phyloP scores from a whole-genome alignment of 2,888 invertebrate species.

The Amphipoea oculea region DNA sequence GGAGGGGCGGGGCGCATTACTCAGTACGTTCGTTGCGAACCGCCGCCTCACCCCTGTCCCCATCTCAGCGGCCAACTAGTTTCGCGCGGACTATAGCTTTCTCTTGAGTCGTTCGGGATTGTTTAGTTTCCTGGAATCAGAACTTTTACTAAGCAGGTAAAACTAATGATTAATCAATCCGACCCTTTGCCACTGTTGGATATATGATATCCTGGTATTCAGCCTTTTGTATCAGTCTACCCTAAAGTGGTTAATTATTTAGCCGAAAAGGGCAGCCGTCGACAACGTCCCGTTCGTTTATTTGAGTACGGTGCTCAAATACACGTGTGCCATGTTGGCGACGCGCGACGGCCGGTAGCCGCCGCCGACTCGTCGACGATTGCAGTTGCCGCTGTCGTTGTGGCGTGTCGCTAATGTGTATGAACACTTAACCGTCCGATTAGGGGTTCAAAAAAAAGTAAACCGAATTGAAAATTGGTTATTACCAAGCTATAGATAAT shows the following conservation, averaged over 20 bases:
- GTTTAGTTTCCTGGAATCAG: constrained; percentile 14
- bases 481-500: neutral
- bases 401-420: neutral
- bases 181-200: neutral
- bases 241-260: neutral
- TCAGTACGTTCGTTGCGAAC: too few species aligned
- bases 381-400: neutral
- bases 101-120: neutral
- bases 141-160: neutral
- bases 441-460: neutral
- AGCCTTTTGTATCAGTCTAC: neutral
- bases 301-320: neutral
- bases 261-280: neutral
- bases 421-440: neutral
- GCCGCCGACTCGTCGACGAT: neutral
- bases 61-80: too few species aligned
- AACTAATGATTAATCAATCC: neutral
- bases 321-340: neutral
- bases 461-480: neutral
- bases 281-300: neutral
- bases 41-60: too few species aligned
- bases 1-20: too few species aligned
- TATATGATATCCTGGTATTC: neutral
- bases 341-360: neutral
- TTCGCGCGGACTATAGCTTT: too few species aligned